Percentiles rank a stretch among this genome's conserved stretches.
These are phyloP conservation scores for Seriola quinqueradiata DNA, from an alignment of 2,113 vertebrate species.

Conservation along the genomic window DNA sequence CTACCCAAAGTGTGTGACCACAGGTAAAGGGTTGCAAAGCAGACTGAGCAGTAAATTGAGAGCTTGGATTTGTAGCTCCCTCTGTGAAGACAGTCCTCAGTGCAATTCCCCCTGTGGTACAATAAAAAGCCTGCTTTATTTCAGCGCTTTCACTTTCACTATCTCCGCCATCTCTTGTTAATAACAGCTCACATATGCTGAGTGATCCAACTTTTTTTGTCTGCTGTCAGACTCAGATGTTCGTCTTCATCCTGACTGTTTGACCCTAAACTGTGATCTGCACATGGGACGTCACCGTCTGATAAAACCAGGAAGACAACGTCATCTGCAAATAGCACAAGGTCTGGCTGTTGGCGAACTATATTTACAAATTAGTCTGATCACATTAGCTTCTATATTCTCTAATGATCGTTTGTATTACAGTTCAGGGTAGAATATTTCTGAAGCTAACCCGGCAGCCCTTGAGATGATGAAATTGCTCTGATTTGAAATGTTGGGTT, in stretches of 20 bases:
- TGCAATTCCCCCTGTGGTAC: background rate
- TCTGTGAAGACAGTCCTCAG: background rate
- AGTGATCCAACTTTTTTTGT: background rate
- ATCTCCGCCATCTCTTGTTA: background rate
- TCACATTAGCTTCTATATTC: background rate
- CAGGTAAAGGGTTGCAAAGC: constrained; percentile 5
- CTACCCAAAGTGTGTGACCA: constrained; percentile 15
- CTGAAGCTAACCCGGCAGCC: background rate
- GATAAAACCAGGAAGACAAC: constrained; percentile 8
- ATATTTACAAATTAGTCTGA: background rate
- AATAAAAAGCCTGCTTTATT: constrained; percentile 12
- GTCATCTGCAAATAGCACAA: constrained; percentile 16
- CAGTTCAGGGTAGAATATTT: constrained; percentile 13
- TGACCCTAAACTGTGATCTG: background rate
- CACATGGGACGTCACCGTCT: constrained; percentile 9
- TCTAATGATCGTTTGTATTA: background rate
- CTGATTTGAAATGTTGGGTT: constrained; percentile 31
- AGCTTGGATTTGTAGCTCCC: constrained; percentile 31
- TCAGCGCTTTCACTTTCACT: background rate
- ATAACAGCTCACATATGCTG: background rate
- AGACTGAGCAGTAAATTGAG: constrained; percentile 30
- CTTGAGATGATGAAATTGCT: constrained; percentile 28
- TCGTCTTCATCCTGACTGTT: background rate
- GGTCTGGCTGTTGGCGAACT: background rate
- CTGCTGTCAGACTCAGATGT: background rate